phyloP scores from a whole-genome alignment of 2,888 invertebrate genomes.

The Oligia fasciuncula region DNA sequence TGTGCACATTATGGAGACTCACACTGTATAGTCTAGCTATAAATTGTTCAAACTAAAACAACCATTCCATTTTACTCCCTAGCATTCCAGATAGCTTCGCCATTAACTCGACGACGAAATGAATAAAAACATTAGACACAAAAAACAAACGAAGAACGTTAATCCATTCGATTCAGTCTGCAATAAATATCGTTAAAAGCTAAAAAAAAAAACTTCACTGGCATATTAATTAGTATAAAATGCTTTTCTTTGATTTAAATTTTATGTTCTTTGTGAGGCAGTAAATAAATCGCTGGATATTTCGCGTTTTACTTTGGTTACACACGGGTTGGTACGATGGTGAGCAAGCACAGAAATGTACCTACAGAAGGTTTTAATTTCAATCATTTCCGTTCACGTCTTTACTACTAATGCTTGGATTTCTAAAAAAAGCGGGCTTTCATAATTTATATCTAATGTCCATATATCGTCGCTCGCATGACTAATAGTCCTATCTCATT shows the following conservation, averaged over 20 bases:
- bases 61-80: background rate
- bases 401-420: too few species aligned
- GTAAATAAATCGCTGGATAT: constrained; percentile 54
- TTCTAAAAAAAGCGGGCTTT: too few species aligned
- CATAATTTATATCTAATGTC: too few species aligned
- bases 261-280: constrained; percentile 46
- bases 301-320: constrained; percentile 42
- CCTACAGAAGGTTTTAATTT: too few species aligned
- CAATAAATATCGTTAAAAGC: constrained; percentile 42
- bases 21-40: background rate
- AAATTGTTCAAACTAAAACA: background rate
- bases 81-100: constrained; percentile 3
- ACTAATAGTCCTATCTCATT: too few species aligned
- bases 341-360: background rate
- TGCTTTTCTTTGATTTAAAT: constrained; percentile 59
- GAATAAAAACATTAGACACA: constrained; percentile 44
- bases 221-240: constrained; percentile 64
- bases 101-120: constrained; percentile 29
- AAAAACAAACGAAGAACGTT: constrained; percentile 22
- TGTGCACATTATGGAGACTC: too few species aligned
- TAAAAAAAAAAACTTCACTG: constrained; percentile 44
- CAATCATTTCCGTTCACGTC: too few species aligned
- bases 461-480: too few species aligned
- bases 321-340: constrained; percentile 12
- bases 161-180: constrained; percentile 22